Conservation (phyloP, 1,140 invertebrate genomes). For the Drosophila nigromelanica region DNA sequence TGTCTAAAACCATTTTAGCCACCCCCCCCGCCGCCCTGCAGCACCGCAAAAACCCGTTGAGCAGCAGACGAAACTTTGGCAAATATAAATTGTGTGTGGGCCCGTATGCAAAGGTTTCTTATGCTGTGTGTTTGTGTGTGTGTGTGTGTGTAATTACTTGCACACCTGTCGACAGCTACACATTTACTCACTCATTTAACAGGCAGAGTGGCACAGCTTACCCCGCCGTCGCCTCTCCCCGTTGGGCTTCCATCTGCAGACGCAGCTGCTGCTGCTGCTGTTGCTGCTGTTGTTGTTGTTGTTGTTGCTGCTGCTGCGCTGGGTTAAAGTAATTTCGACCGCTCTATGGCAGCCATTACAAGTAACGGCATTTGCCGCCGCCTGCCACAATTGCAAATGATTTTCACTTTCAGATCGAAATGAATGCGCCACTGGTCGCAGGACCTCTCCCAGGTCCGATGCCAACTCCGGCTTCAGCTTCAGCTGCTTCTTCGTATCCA, state of each 20-base stretch:
- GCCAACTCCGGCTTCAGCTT: background rate
- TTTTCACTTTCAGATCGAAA: conserved; percentile 82
- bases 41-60: conserved; percentile 20
- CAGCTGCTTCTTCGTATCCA: conserved; percentile 29
- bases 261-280: conserved; percentile 34
- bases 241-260: conserved; percentile 13
- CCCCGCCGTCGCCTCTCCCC: background rate
- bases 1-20: conserved; percentile 75
- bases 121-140: conserved; percentile 45
- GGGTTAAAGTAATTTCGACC: conserved; percentile 79
- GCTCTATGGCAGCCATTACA: conserved; percentile 70
- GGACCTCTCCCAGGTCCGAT: conserved; percentile 12
- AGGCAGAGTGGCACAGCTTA: conserved; percentile 18
- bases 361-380: conserved; percentile 46
- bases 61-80: conserved; percentile 60
- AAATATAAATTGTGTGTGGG: conserved; percentile 79
- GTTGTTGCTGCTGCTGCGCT: background rate
- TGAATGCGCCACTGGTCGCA: conserved; percentile 68
- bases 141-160: conserved; percentile 79
- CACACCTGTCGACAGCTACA: conserved; percentile 81
- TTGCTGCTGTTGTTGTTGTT: conserved; percentile 11
- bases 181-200: conserved; percentile 80
- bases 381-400: conserved; percentile 81
- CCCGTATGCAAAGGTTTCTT: conserved; percentile 67
- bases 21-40: background rate